Evolutionary conservation across 2,888 invertebrate species (phyloP).

Genomic region (Hirudinaria manillensis): DNA sequence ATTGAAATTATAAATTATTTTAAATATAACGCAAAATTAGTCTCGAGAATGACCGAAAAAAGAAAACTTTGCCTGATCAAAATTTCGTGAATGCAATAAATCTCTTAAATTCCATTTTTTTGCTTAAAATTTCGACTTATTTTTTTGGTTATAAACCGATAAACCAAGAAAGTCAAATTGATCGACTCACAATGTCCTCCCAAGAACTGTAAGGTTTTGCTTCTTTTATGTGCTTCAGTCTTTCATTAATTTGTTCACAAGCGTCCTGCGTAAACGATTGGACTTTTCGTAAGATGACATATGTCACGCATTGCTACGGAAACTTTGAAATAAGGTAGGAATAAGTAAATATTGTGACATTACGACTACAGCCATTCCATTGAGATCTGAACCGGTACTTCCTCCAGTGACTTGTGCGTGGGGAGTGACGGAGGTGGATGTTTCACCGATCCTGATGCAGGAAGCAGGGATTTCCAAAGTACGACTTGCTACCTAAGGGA

Average conservation of each 20-base stretch:
- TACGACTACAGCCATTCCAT: slow-evolving; percentile 47
- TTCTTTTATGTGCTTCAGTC: slow-evolving; percentile 70
- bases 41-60: background rate
- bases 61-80: background rate
- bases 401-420: slow-evolving; percentile 50
- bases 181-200: slow-evolving; percentile 66
- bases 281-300: background rate
- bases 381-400: slow-evolving; percentile 47
- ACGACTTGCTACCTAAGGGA: slow-evolving; percentile 48
- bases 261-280: slow-evolving; percentile 59
- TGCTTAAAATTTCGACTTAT: too few species aligned
- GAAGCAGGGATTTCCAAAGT: slow-evolving; percentile 44
- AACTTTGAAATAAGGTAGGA: too few species aligned
- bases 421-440: slow-evolving; percentile 47
- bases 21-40: background rate
- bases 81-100: background rate
- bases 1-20: background rate
- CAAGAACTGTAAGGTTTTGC: slow-evolving; percentile 72
- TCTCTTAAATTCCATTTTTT: background rate
- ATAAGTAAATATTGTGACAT: background rate
- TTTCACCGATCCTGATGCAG: slow-evolving; percentile 47
- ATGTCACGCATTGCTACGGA: too few species aligned
- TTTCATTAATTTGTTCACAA: slow-evolving; percentile 67
- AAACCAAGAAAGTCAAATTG: too few species aligned
- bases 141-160: too few species aligned